Evolutionary conservation across 2,113 vertebrate genomes (phyloP).

Genomic region (Scatophagus argus): DNA sequence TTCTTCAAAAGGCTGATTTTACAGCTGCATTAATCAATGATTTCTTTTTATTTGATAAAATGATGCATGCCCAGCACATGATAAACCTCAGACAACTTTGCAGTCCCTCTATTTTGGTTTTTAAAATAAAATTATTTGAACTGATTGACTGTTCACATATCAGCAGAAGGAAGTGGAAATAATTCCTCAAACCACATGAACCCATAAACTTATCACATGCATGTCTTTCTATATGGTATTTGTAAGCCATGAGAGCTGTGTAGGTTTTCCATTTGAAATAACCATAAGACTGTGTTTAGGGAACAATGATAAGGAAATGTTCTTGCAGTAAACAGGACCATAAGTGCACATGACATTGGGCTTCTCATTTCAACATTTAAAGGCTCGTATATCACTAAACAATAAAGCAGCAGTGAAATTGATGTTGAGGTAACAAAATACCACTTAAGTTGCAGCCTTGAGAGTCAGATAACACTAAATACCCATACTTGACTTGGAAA

Average conservation of each 20-base stretch:
- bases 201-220: not conserved
- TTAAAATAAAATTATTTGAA: no score
- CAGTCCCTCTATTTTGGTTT: no score
- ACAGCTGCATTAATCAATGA: no score
- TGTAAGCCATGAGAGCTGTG: not conserved
- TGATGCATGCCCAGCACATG: no score
- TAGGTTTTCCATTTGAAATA: not conserved
- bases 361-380: not conserved
- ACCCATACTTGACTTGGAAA: no score
- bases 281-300: not conserved
- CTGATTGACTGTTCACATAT: no score
- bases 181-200: not conserved
- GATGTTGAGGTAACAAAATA: not conserved
- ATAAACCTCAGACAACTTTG: no score
- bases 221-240: not conserved
- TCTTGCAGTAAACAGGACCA: not conserved
- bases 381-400: not conserved
- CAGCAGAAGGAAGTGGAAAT: not conserved
- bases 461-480: not conserved
- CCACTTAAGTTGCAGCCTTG: not conserved
- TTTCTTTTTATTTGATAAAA: no score
- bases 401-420: slow-evolving; percentile 6
- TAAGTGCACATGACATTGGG: not conserved
- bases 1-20: no score
- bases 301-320: not conserved